A percentile compares a stretch with the other conserved stretches of the same genome.
Conservation (phyloP, 2,888 invertebrate genomes). For the Phyto melanocephala region DNA sequence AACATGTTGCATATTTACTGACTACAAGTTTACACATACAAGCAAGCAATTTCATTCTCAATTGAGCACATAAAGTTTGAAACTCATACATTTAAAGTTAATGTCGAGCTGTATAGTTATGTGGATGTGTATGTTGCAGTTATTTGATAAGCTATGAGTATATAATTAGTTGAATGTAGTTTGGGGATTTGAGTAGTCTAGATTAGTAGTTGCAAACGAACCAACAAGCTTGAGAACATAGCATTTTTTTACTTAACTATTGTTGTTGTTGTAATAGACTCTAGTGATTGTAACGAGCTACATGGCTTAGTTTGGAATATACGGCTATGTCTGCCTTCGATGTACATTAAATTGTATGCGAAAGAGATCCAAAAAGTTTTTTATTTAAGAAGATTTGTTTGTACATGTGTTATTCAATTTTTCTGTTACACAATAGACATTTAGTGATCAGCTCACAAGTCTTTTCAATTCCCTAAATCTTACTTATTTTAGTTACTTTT, state of each 20-base stretch:
- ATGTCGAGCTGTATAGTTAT: not conserved
- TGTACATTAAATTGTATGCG: too few species aligned
- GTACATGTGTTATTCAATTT: too few species aligned
- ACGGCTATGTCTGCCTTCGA: not conserved
- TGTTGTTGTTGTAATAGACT: slow-evolving; percentile 19
- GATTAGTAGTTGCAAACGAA: slow-evolving; percentile 37
- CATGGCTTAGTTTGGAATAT: not conserved
- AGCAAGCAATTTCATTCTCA: slow-evolving; percentile 59
- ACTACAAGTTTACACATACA: slow-evolving; percentile 1
- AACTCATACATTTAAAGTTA: slow-evolving; percentile 10
- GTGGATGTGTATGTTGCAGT: slow-evolving; percentile 1
- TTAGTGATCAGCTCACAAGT: too few species aligned
- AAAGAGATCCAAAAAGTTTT: not conserved
- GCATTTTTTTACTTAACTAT: not conserved
- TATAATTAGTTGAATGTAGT: slow-evolving; percentile 53
- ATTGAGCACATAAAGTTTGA: slow-evolving; percentile 57
- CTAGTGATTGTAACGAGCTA: slow-evolving; percentile 37
- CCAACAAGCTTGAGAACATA: slow-evolving; percentile 17
- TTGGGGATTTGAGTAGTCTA: slow-evolving; percentile 16
- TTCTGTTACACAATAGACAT: too few species aligned
- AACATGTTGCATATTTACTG: slow-evolving; percentile 52
- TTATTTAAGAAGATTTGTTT: too few species aligned
- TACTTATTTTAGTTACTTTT: too few species aligned
- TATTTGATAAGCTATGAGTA: slow-evolving; percentile 54
- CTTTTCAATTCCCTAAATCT: too few species aligned